Evolutionary conservation across 2,797 vertebrate genomes (phyloP).

Genomic region (Danio albolineatus): DNA sequence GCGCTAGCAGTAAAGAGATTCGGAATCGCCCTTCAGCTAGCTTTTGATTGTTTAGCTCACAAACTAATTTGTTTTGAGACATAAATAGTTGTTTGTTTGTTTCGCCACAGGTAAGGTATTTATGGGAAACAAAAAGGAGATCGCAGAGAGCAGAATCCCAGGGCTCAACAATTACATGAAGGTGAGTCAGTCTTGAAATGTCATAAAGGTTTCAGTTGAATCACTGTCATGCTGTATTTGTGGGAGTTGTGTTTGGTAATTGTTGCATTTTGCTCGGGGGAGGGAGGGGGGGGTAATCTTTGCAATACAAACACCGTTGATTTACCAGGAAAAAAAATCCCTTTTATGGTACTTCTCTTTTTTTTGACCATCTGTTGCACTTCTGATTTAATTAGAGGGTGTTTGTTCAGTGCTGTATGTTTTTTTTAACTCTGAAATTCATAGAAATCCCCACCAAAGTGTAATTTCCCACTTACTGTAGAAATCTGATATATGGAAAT

Average conservation of each 20-base stretch:
- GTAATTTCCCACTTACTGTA: background rate
- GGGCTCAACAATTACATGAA: slow-evolving; percentile 93
- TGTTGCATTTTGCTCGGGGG: background rate
- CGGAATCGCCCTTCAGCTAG: slow-evolving; percentile 7
- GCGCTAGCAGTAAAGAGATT: background rate
- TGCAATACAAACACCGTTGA: background rate
- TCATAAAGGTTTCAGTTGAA: background rate
- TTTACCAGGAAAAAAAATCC: slow-evolving; percentile 16
- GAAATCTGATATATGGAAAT: no score
- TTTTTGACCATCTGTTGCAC: background rate
- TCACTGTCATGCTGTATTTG: background rate
- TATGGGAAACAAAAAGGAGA: slow-evolving; percentile 91
- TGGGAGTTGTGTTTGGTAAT: slow-evolving; percentile 12
- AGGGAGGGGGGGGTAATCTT: background rate
- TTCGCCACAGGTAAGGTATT: slow-evolving; percentile 86
- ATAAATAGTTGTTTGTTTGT: slow-evolving; percentile 32
- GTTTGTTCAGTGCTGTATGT: background rate
- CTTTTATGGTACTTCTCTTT: slow-evolving; percentile 44
- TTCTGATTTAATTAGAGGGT: background rate
- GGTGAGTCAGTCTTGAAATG: slow-evolving; percentile 74
- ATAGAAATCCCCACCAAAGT: background rate
- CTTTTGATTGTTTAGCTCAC: slow-evolving; percentile 34
- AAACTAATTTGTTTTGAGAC: slow-evolving; percentile 38
- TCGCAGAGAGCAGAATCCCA: slow-evolving; percentile 90
- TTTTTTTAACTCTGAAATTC: background rate